Evolutionary conservation across 2,797 vertebrate genomes (phyloP).

Genomic region (Morelia viridis): DNA sequence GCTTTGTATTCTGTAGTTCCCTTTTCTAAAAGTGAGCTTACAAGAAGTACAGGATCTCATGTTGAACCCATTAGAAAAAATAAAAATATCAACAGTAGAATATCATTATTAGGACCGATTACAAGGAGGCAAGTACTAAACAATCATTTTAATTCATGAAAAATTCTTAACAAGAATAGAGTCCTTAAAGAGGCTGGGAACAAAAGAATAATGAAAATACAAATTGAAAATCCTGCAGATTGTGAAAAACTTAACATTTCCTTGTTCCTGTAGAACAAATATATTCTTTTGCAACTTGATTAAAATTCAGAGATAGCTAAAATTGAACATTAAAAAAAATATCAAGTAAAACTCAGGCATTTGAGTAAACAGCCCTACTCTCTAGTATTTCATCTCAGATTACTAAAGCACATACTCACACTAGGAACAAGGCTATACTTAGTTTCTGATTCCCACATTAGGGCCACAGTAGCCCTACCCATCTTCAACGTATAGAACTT

Average conservation of each 20-base stretch:
- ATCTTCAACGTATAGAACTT: background rate
- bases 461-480: background rate
- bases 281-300: background rate
- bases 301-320: background rate
- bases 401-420: background rate
- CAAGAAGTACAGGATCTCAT: too few species aligned
- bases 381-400: background rate
- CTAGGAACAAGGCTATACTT: background rate
- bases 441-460: background rate
- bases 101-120: background rate
- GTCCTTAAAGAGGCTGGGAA: background rate
- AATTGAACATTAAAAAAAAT: background rate
- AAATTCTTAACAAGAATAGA: background rate
- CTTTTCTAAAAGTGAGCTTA: background rate
- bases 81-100: background rate
- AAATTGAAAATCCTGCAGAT: background rate
- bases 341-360: background rate
- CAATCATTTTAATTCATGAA: background rate
- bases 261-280: background rate
- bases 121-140: background rate
- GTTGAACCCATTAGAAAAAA: background rate
- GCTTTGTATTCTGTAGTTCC: constrained; percentile 27
- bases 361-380: background rate
- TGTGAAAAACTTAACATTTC: background rate
- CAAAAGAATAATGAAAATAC: background rate